Percentiles rank a stretch among this genome's conserved stretches.
Conservation (phyloP, 2,888 invertebrate species). For the Mantis religiosa region DNA sequence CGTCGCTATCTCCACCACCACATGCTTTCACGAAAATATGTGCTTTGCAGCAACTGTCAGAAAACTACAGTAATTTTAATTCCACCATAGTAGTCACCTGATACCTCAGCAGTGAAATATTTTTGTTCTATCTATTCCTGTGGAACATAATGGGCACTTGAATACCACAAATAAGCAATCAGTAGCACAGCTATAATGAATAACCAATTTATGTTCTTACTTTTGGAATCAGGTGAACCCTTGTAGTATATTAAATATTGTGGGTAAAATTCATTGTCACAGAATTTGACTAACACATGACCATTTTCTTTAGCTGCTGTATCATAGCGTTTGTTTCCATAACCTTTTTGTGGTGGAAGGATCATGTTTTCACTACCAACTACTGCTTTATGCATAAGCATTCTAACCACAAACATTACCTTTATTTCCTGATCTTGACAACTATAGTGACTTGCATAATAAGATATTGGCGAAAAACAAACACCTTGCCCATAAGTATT, state of each 20-base stretch:
- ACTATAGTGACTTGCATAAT: slow-evolving; percentile 1
- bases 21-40: no score
- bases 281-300: slow-evolving; percentile 38
- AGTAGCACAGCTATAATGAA: no score
- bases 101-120: no score
- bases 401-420: slow-evolving; percentile 37
- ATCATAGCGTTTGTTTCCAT: slow-evolving; percentile 32
- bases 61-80: no score
- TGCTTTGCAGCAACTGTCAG: no score
- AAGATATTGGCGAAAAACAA: neutral
- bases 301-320: slow-evolving; percentile 36
- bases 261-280: slow-evolving; percentile 39
- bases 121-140: no score
- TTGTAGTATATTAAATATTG: slow-evolving; percentile 36
- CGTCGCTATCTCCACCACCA: no score
- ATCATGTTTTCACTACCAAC: slow-evolving; percentile 33
- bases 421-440: slow-evolving; percentile 22
- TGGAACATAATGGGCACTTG: no score
- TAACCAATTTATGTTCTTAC: neutral
- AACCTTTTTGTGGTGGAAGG: slow-evolving; percentile 33
- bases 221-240: neutral
- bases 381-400: slow-evolving; percentile 33
- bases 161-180: no score
- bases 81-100: no score
- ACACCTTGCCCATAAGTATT: neutral